These are phyloP conservation scores for Eclectus roratus DNA, from an alignment of 2,113 vertebrate species.

Conservation along the genomic window DNA sequence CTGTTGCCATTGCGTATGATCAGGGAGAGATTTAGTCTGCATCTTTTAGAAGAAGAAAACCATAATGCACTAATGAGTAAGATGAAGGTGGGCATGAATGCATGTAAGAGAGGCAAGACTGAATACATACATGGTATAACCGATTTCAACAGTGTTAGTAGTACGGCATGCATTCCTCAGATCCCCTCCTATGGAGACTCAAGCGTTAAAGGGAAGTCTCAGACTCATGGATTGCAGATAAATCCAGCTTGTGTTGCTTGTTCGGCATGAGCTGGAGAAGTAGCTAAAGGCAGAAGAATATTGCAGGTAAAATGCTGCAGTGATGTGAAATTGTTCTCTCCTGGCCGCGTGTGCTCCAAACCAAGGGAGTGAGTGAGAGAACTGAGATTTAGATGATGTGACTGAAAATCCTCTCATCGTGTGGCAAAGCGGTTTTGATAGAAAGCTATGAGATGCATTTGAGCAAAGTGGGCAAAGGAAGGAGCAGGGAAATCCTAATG, in stretches of 20 bases:
- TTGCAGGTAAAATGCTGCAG: not conserved
- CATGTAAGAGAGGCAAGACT: not conserved
- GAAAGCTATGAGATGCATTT: not conserved
- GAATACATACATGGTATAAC: not conserved
- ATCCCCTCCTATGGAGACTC: rapidly evolving
- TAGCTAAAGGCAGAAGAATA: not conserved
- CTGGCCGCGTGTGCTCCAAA: not conserved
- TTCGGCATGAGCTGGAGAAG: not conserved
- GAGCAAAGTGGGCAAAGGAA: not conserved
- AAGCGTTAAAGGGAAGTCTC: not conserved
- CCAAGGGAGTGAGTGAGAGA: not conserved
- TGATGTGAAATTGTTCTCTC: not conserved
- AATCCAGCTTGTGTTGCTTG: not conserved
- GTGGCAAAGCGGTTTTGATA: not conserved
- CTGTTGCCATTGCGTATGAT: not conserved
- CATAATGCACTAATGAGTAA: not conserved
- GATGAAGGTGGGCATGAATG: not conserved
- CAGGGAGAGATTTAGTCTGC: not conserved
- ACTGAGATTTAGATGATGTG: not conserved
- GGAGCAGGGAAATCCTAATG: not conserved
- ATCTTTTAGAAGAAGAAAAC: not conserved
- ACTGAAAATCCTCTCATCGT: not conserved
- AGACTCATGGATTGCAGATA: not conserved
- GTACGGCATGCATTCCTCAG: not conserved
- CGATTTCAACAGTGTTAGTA: not conserved